Base-by-base conservation (phyloP, 2,797 vertebrate genomes). In the Pristis pectinata region DNA sequence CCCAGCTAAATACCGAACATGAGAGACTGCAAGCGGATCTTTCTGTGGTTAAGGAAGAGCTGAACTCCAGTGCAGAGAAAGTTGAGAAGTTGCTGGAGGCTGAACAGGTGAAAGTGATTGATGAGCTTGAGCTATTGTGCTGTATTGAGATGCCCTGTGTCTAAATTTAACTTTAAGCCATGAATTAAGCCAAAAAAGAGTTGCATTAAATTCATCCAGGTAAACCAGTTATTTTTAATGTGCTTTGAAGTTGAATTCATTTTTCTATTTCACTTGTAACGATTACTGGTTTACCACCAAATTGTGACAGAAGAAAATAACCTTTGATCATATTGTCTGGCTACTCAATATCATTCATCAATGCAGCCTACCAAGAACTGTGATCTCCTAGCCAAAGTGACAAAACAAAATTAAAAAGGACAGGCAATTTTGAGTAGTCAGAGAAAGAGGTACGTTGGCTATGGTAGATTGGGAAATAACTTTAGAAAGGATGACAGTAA, bases 21-120 rank as follows among this genome's bases (percentile, higher is more conserved):
- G 96, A 96, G 94, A 95, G 95, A 22, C 95, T 97, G 49, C 96
- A 95, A 94, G 95, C 95, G 0, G 97, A 98, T 96, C 96, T 98
- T 64, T 96, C 96, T 22, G 95, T 96, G 0, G 96, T 97, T 94
- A 98, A 97, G 95, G 96, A 96, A 91, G 96, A 96, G 24, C 96
- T 98, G 41, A 96, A 95, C 94, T 96, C 92, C 95, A 97, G 96
- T 59, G 96, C 96, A 34, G 96, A 97, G 94, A 97, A 95, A 83
- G 97, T 96, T 0, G 97, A 97, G 93, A 97, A 97, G 95, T 96
- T 97, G 34, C 96, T 96, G 22, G 95, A 97, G 95, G 97, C 97
- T 94, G 96, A 96, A 95, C 97, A 97, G 97, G 98, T 98, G 95
- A 94, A 44, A 27, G 8, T 72, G 22, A 2, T 72, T 37, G 30